A percentile compares a stretch with the other conserved stretches of the same genome.
Evolutionary conservation across 1,140 invertebrate species (phyloP).

Genomic region (Dreissena rostriformis): DNA sequence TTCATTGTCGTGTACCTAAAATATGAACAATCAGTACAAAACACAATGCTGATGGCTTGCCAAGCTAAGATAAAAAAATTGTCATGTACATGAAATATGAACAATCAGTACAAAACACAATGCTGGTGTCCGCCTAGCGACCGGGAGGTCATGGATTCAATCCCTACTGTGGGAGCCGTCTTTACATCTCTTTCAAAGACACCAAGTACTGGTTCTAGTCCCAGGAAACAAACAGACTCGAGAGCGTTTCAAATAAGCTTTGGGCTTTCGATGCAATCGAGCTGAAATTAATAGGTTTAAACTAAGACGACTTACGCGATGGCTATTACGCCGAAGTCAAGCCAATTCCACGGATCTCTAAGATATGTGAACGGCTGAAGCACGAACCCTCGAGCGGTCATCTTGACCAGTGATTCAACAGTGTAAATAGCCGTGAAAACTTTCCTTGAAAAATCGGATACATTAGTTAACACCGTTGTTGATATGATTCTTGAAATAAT

Average conservation of each 20-base stretch:
- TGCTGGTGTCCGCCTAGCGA: too few relatives aligned
- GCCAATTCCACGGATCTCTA: constrained; percentile 98
- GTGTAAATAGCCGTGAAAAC: constrained; percentile 98
- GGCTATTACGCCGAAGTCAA: constrained; percentile 97
- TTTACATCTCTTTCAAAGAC: too few relatives aligned
- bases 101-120: too few relatives aligned
- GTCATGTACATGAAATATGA: constrained; percentile 91
- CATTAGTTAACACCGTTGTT: background rate
- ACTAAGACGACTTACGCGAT: constrained; percentile 93
- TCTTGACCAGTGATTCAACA: constrained; percentile 97
- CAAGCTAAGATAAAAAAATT: constrained; percentile 86
- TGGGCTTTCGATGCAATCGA: too few relatives aligned
- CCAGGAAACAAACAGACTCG: too few relatives aligned
- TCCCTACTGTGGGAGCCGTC: too few relatives aligned
- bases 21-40: constrained; percentile 23
- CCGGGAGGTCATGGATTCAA: too few relatives aligned
- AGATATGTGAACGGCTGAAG: constrained; percentile 98
- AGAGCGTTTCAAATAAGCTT: too few relatives aligned
- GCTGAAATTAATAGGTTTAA: too few relatives aligned
- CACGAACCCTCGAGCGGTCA: constrained; percentile 96
- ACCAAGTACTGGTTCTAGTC: too few relatives aligned
- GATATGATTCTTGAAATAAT: background rate
- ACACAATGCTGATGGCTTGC: constrained; percentile 92
- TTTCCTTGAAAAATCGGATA: constrained; percentile 85
- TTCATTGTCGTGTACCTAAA: constrained; percentile 97